Percentiles rank a stretch among this genome's conserved stretches.
These are phyloP conservation scores for Cyclargus thomasi DNA, from an alignment of 1,140 invertebrate genomes.

Conservation along the genomic window DNA sequence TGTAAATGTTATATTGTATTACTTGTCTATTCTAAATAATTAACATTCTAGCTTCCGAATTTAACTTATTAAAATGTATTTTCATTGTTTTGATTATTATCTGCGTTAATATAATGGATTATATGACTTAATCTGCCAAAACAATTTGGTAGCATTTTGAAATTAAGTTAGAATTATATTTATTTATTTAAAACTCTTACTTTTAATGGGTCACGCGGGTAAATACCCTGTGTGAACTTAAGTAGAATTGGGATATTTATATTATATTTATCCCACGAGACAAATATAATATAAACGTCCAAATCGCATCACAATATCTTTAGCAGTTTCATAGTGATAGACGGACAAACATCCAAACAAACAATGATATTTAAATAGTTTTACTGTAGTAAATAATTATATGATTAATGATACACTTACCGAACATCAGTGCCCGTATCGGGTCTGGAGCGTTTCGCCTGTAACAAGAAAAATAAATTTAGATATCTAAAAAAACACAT, in stretches of 20 bases:
- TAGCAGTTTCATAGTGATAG: too few relatives aligned
- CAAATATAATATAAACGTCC: too few relatives aligned
- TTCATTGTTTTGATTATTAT: background rate
- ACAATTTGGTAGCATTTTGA: background rate
- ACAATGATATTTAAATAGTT: too few relatives aligned
- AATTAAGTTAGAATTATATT: background rate
- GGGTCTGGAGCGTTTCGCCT: slow-evolving; percentile 59
- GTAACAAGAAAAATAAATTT: slow-evolving; percentile 40
- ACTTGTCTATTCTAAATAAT: background rate
- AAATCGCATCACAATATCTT: too few relatives aligned
- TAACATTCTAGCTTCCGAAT: slow-evolving; percentile 8
- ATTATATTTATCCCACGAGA: too few relatives aligned
- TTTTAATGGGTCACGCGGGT: too few relatives aligned
- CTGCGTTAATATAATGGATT: background rate
- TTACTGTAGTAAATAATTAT: background rate
- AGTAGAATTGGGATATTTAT: too few relatives aligned
- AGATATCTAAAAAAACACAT: background rate
- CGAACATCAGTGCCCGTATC: slow-evolving; percentile 61
- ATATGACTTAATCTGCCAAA: background rate
- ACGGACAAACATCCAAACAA: too few relatives aligned
- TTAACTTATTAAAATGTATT: background rate
- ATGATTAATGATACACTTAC: slow-evolving; percentile 36
- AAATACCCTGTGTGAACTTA: too few relatives aligned
- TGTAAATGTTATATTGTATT: background rate
- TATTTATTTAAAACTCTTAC: too few relatives aligned